phyloP scores from a whole-genome alignment of 2,888 invertebrate genomes.

The Papilio protenor region DNA sequence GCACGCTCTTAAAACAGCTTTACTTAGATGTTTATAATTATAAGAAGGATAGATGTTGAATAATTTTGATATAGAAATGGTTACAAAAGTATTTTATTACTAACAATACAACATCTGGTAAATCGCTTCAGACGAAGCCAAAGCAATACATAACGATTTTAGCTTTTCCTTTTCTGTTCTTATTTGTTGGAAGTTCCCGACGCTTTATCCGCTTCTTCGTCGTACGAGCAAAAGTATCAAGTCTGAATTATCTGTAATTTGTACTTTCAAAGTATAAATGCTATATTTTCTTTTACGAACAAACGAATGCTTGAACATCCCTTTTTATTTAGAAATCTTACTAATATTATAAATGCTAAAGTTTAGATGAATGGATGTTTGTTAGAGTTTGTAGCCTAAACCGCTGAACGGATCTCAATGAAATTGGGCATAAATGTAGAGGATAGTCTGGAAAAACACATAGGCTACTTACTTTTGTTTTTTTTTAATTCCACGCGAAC shows the following conservation, averaged over 20 bases:
- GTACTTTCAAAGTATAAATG: not conserved
- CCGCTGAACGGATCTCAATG: no score
- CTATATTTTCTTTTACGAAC: not conserved
- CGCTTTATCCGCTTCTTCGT: slow-evolving; percentile 10
- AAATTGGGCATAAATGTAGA: no score
- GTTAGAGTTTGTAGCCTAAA: no score
- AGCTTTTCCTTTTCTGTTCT: slow-evolving; percentile 29
- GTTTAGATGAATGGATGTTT: no score
- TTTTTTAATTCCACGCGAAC: no score
- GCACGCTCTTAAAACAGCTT: not conserved
- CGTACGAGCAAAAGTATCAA: slow-evolving; percentile 2
- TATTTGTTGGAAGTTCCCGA: slow-evolving; percentile 19
- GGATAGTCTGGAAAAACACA: no score
- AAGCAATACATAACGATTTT: slow-evolving; percentile 34
- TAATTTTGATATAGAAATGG: not conserved
- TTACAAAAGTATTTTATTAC: slow-evolving; percentile 14
- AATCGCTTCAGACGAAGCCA: slow-evolving; percentile 34
- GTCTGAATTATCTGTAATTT: slow-evolving; percentile 19
- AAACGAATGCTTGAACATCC: not conserved
- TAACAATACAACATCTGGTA: slow-evolving; percentile 23
- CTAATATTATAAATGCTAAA: no score
- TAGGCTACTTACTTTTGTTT: no score
- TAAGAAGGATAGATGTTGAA: not conserved
- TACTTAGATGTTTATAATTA: not conserved
- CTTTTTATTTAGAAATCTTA: not conserved